Conservation (phyloP, 1,140 invertebrate genomes). For the Littorina saxatilis region DNA sequence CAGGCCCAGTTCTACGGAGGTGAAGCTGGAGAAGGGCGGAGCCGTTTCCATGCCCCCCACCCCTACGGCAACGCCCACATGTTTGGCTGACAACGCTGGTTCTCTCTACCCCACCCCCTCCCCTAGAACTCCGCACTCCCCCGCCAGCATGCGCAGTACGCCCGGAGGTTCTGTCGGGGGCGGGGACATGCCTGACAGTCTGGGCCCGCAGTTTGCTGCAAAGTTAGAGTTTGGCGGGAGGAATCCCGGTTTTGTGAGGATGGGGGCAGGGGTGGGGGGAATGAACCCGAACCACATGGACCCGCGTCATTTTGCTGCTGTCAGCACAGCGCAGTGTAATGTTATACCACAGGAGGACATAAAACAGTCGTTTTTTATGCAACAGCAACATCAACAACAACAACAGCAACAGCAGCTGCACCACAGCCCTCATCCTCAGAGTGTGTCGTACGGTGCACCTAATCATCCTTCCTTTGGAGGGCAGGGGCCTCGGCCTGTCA, state of each 20-base stretch:
- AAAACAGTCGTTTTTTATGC: constrained; percentile 35
- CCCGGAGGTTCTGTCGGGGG: constrained; percentile 20
- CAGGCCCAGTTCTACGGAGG: background rate
- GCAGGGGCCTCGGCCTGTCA: background rate
- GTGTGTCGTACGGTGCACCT: constrained; percentile 10
- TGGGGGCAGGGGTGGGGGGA: background rate
- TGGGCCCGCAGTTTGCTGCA: constrained; percentile 40
- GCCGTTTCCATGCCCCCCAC: background rate
- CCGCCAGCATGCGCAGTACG: constrained; percentile 32
- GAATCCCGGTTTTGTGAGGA: constrained; percentile 9
- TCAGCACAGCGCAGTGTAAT: background rate
- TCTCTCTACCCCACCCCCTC: constrained; percentile 4
- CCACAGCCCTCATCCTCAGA: background rate
- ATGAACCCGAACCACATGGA: constrained; percentile 15
- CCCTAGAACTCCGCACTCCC: constrained; percentile 21
- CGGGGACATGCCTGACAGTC: constrained; percentile 40
- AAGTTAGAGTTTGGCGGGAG: constrained; percentile 51
- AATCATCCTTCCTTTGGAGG: background rate
- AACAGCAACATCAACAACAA: constrained; percentile 25
- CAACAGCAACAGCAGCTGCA: constrained; percentile 22
- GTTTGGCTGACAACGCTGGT: background rate
- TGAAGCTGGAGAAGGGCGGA: constrained; percentile 1
- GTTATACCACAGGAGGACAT: constrained; percentile 29
- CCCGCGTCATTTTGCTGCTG: background rate
- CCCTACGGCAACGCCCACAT: background rate